Base-by-base conservation (phyloP, 2,797 vertebrate species). In the Petrocephalus schoutedeni region DNA sequence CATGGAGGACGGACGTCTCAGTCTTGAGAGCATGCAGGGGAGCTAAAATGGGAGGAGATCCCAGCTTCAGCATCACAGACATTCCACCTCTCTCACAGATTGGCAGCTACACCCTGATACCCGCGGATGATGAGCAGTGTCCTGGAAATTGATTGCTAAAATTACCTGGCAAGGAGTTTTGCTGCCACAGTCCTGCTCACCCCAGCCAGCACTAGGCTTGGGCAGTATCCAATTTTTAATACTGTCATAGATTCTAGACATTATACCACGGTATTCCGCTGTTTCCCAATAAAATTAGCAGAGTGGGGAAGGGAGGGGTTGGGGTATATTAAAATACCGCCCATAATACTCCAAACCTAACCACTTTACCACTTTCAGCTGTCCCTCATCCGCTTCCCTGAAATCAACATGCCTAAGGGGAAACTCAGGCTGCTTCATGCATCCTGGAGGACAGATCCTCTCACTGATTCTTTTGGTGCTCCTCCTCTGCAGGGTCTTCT, bases 401-500 rank as follows among this genome's bases (percentile, higher is more conserved):
- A 36, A 36, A 71, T 71, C 12, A 71, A 6, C 16, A 36, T 36
- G 64, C 64, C 64, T 14, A 28, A 6, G 12, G 23, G 3, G 1
- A 67, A 67, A 85, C 53, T 9, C 10, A 23, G 56, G 9, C 57
- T 16, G 58, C 45, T 86, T 12, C n/a, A 14, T 21, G 32, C 41
- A 19, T 54, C 85, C n/a, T 32, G 9, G 32, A 45, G 8, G 14
- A 32, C 21, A 32, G 10, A 32, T 71, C 36, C 36, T 61, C 2
- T 14, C 57, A 45, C 57, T 59, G 85, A 58, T 58, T 58, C 7
- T 23, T 88, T 9, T 85, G 41, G 32, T 71, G 64, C 12, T 88
- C 86, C 88, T 64, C 61, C 67, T 21, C 84, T 59, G 23, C 87
- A 99, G 98, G 92, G 95, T 99, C 4, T 98, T 97, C 90, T 96